Conservation (phyloP, 2,113 vertebrate species). For the Phrynosoma blainvillii region DNA sequence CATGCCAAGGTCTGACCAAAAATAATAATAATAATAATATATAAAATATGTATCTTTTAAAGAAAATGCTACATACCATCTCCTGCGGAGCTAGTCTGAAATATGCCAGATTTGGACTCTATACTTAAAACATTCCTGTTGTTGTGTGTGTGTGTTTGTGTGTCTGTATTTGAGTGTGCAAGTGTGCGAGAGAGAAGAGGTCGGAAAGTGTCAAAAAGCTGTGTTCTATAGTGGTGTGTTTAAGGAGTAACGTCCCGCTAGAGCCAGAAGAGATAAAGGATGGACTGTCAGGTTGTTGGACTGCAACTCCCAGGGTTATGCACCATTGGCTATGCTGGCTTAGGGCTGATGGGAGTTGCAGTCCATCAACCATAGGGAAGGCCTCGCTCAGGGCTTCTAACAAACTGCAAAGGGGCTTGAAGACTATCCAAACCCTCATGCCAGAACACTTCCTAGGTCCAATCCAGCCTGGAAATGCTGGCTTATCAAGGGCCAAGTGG, state of each 20-base stretch:
- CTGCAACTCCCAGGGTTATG: too few species aligned
- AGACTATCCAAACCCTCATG: too few species aligned
- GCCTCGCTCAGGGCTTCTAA: background rate
- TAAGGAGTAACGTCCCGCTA: too few species aligned
- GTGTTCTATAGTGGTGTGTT: background rate
- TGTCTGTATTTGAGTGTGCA: constrained; percentile 11
- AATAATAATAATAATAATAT: constrained; percentile 27
- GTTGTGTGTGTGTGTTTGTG: constrained; percentile 7
- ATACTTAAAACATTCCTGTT: constrained; percentile 49
- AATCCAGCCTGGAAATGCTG: too few species aligned
- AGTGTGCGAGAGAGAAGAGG: background rate
- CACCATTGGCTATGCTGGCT: too few species aligned
- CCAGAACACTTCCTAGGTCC: too few species aligned
- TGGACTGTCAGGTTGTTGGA: too few species aligned
- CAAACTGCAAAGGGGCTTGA: too few species aligned
- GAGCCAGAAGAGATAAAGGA: too few species aligned
- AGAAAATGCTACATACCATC: background rate
- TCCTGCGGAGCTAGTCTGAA: constrained; percentile 47
- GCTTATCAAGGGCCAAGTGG: background rate
- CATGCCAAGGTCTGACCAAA: constrained; percentile 53
- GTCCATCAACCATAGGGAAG: too few species aligned
- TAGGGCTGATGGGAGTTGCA: too few species aligned
- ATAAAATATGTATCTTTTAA: background rate
- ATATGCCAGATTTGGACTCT: constrained; percentile 60
- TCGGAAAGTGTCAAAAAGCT: background rate